Conservation (phyloP, 1,140 invertebrate species). For the Drosophila pectinifera region DNA sequence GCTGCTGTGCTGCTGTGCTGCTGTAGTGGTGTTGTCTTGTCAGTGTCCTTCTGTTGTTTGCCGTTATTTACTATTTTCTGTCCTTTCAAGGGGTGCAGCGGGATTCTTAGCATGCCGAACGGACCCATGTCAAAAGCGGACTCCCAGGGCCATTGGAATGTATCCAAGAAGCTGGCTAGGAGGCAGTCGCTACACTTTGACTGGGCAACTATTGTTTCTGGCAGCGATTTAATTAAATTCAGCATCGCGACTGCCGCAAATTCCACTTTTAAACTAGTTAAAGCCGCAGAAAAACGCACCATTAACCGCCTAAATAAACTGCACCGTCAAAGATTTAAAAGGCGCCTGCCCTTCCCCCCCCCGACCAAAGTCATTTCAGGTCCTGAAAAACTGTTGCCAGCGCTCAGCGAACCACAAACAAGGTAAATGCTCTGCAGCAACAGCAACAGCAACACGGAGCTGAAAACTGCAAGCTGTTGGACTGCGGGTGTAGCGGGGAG, state of each 20-base stretch:
- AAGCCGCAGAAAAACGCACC: slow-evolving; percentile 31
- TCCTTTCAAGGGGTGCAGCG: slow-evolving; percentile 43
- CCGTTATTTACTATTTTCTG: slow-evolving; percentile 77
- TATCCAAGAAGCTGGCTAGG: slow-evolving; percentile 2
- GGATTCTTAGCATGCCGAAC: slow-evolving; percentile 24
- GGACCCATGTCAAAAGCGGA: slow-evolving; percentile 49
- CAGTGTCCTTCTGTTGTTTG: slow-evolving; percentile 59
- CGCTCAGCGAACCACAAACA: slow-evolving; percentile 74
- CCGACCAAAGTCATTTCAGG: slow-evolving; percentile 75
- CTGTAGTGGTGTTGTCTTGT: slow-evolving; percentile 29
- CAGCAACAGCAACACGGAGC: slow-evolving; percentile 44
- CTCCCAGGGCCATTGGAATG: slow-evolving; percentile 24
- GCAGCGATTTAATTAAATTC: slow-evolving; percentile 12
- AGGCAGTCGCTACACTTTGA: background rate
- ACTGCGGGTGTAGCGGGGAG: slow-evolving; percentile 13
- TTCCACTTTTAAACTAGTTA: slow-evolving; percentile 52
- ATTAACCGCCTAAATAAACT: slow-evolving; percentile 69
- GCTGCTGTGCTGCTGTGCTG: slow-evolving; percentile 7
- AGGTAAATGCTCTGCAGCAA: slow-evolving; percentile 78
- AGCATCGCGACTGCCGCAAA: slow-evolving; percentile 19
- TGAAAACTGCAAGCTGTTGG: background rate
- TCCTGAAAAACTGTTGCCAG: slow-evolving; percentile 70
- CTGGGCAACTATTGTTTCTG: slow-evolving; percentile 17
- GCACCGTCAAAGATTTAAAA: slow-evolving; percentile 60
- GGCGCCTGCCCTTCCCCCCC: slow-evolving; percentile 3